Percentiles rank a stretch among this genome's conserved stretches.
These are phyloP conservation scores for Drosophila nigrodunni DNA, from an alignment of 1,140 invertebrate species.

Conservation along the genomic window DNA sequence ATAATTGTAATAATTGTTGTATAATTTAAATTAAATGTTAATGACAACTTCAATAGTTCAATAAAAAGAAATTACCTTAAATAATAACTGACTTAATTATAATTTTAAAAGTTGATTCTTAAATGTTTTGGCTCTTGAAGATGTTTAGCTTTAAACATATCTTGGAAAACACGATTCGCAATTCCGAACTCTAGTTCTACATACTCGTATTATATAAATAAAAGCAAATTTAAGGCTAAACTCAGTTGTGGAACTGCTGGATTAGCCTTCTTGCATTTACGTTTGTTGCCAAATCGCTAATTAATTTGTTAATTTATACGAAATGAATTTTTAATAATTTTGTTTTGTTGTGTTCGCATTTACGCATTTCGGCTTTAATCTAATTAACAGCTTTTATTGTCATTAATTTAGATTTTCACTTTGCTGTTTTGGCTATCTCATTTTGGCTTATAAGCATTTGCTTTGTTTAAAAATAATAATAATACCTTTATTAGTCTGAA, in stretches of 20 bases:
- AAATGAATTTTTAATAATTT: constrained; percentile 40
- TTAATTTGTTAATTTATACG: constrained; percentile 42
- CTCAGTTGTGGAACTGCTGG: background rate
- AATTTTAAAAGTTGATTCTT: too few relatives aligned
- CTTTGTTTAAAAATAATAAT: constrained; percentile 1
- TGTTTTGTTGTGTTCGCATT: constrained; percentile 16
- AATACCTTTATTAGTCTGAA: background rate
- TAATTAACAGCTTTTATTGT: constrained; percentile 35
- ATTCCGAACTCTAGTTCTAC: background rate
- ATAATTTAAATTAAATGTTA: too few relatives aligned
- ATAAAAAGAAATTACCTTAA: too few relatives aligned
- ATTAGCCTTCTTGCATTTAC: constrained; percentile 25
- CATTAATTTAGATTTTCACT: constrained; percentile 23
- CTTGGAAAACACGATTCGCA: too few relatives aligned
- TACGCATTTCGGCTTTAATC: constrained; percentile 15
- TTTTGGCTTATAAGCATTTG: constrained; percentile 20
- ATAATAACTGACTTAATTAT: too few relatives aligned
- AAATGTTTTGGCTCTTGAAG: too few relatives aligned
- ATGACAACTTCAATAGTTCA: too few relatives aligned
- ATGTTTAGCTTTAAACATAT: too few relatives aligned
- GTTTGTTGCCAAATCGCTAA: constrained; percentile 36
- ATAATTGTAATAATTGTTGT: too few relatives aligned
- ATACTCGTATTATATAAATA: background rate
- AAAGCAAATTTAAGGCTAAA: background rate
- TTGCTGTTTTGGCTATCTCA: constrained; percentile 11